Evolutionary conservation across 1,140 invertebrate species (phyloP).

Genomic region (Battus philenor): DNA sequence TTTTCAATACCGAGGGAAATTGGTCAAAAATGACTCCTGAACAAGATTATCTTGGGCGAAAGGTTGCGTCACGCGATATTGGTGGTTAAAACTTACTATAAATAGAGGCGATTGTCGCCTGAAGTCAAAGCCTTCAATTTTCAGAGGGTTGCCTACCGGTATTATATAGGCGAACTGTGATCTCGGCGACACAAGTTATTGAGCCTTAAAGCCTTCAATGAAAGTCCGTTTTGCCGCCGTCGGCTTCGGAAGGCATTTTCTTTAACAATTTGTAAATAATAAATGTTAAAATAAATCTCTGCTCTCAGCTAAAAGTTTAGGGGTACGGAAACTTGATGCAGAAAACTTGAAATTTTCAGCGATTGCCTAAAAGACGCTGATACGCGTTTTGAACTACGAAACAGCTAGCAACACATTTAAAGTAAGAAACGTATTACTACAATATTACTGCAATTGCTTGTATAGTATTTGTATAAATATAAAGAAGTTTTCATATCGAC

Average conservation of each 20-base stretch:
- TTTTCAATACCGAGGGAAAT: constrained; percentile 55
- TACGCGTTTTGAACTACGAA: too few relatives aligned
- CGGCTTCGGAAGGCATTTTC: constrained; percentile 5
- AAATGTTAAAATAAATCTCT: constrained; percentile 7
- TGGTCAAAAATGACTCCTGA: constrained; percentile 61
- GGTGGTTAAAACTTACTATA: too few relatives aligned
- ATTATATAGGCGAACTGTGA: constrained; percentile 17
- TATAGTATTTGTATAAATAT: too few relatives aligned
- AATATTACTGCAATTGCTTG: too few relatives aligned
- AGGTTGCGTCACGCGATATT: constrained; percentile 15
- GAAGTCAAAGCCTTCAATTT: constrained; percentile 4
- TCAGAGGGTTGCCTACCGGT: constrained; percentile 15
- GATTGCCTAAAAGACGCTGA: too few relatives aligned
- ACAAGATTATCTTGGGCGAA: constrained; percentile 48
- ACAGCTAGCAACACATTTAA: too few relatives aligned
- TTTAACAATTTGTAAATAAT: constrained; percentile 4
- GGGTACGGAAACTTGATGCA: too few relatives aligned
- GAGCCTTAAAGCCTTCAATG: constrained; percentile 15
- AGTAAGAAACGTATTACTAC: too few relatives aligned
- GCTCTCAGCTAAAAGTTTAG: constrained; percentile 4
- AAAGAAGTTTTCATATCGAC: too few relatives aligned
- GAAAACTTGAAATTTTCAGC: too few relatives aligned
- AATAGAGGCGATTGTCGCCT: constrained; percentile 25
- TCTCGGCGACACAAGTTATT: constrained; percentile 17
- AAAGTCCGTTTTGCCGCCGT: constrained; percentile 11